phyloP scores from a whole-genome alignment of 2,797 vertebrate genomes.

The Gobio occitaniae region DNA sequence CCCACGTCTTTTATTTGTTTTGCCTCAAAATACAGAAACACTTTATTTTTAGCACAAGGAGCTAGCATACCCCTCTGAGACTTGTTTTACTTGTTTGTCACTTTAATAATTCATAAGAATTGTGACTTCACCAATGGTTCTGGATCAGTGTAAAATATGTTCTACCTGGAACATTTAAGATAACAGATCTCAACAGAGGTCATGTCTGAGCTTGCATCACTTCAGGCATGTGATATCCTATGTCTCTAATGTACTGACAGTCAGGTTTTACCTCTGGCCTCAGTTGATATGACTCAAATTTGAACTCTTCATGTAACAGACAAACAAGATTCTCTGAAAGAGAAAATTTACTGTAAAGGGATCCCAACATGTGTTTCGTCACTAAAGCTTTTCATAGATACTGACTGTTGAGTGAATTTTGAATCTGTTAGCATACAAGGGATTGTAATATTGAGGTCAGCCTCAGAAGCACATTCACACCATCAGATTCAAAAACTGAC shows the following conservation, averaged over 20 bases:
- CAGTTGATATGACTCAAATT: not conserved
- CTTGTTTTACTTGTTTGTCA: not conserved
- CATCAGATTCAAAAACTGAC: not conserved
- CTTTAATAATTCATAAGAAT: not conserved
- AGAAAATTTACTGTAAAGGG: not conserved
- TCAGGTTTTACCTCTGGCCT: slow-evolving; percentile 5
- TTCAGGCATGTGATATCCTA: slow-evolving; percentile 50
- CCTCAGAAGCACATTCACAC: not conserved
- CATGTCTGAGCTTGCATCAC: slow-evolving; percentile 57
- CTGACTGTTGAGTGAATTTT: not conserved
- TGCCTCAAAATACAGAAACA: not conserved
- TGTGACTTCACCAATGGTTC: not conserved
- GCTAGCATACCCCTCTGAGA: not conserved
- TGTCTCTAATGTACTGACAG: slow-evolving; percentile 36
- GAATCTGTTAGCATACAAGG: not conserved
- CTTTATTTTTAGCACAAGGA: not conserved
- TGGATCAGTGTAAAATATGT: not conserved
- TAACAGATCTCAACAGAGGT: slow-evolving; percentile 5
- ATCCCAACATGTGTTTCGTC: not conserved
- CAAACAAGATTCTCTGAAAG: not conserved
- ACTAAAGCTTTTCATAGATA: too few relatives aligned
- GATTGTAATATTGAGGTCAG: not conserved
- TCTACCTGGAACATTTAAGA: slow-evolving; percentile 17
- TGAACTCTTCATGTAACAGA: not conserved
- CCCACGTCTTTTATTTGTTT: slow-evolving; percentile 44